Percentiles rank a stretch among this genome's conserved stretches.
Conservation (phyloP, 2,113 vertebrate species). For the Chascanopsetta lugubris region DNA sequence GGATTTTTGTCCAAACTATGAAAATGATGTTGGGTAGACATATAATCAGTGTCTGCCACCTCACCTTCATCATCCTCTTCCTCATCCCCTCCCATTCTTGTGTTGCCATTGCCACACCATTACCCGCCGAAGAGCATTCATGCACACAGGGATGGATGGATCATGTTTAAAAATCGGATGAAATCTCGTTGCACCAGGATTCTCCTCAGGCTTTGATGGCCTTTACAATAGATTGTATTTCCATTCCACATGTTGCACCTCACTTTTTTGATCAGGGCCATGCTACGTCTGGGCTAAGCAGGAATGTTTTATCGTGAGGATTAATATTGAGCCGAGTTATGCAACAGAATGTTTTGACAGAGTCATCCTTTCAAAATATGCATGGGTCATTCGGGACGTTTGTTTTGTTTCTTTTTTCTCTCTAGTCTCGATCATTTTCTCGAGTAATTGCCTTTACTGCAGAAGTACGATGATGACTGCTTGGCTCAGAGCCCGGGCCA, state of each 20-base stretch:
- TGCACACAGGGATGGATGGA: conserved; percentile 18
- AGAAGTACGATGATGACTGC: conserved; percentile 30
- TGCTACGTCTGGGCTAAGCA: neutral
- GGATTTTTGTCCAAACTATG: neutral
- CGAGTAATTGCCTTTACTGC: conserved; percentile 37
- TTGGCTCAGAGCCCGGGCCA: conserved; percentile 44
- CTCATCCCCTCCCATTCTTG: conserved; percentile 3
- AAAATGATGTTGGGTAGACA: no score
- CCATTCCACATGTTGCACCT: neutral
- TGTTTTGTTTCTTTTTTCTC: conserved; percentile 13
- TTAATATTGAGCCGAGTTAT: neutral
- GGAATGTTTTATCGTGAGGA: neutral
- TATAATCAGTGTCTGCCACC: neutral
- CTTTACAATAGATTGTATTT: conserved; percentile 10
- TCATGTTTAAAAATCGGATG: conserved; percentile 45
- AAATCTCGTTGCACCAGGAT: conserved; percentile 44
- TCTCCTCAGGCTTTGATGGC: conserved; percentile 35
- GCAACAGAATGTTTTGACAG: neutral
- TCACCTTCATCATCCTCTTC: conserved; percentile 21
- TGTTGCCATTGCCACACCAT: conserved; percentile 56
- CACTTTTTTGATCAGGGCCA: conserved; percentile 10
- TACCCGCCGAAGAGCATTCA: conserved; percentile 30
- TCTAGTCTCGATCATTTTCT: conserved; percentile 20
- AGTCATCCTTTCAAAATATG: conserved; percentile 3
- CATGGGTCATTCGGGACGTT: neutral